These are phyloP conservation scores for Philopedon plagiatum DNA, from an alignment of 2,888 invertebrate genomes.

Conservation along the genomic window DNA sequence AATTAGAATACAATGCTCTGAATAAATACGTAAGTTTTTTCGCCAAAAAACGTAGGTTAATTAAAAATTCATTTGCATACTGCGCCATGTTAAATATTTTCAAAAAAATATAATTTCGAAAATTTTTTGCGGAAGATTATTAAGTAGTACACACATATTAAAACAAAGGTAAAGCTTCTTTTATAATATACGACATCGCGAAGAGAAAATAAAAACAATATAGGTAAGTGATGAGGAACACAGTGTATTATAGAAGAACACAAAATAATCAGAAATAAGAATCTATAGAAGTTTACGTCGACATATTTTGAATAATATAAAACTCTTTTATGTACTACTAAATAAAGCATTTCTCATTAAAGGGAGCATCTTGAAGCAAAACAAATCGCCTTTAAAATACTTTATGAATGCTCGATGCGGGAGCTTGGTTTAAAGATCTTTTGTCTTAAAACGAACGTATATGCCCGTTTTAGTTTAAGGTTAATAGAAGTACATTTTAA, in stretches of 20 bases:
- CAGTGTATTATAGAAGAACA: background rate
- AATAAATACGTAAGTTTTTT: no score
- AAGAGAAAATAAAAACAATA: no score
- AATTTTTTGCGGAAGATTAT: no score
- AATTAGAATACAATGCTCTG: no score
- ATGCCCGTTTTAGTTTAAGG: conserved; percentile 38
- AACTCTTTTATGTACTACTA: conserved; percentile 31
- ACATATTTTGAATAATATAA: conserved; percentile 47
- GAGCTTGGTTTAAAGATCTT: conserved; percentile 38
- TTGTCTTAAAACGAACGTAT: conserved; percentile 43
- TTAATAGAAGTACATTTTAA: conserved; percentile 48
- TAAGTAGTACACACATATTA: no score
- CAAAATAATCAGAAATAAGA: conserved; percentile 10
- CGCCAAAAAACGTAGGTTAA: no score
- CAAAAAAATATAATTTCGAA: no score
- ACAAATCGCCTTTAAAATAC: conserved; percentile 44
- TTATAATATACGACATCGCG: no score
- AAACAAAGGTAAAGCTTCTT: no score
- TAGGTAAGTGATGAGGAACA: no score
- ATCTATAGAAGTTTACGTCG: conserved; percentile 13
- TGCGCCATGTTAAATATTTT: no score
- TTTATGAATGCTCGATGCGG: conserved; percentile 37
- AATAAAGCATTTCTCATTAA: conserved; percentile 46
- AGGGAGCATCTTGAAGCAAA: conserved; percentile 34
- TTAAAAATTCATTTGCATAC: no score